Conservation (phyloP, 2,113 vertebrate species). For the Tupaia tana region DNA sequence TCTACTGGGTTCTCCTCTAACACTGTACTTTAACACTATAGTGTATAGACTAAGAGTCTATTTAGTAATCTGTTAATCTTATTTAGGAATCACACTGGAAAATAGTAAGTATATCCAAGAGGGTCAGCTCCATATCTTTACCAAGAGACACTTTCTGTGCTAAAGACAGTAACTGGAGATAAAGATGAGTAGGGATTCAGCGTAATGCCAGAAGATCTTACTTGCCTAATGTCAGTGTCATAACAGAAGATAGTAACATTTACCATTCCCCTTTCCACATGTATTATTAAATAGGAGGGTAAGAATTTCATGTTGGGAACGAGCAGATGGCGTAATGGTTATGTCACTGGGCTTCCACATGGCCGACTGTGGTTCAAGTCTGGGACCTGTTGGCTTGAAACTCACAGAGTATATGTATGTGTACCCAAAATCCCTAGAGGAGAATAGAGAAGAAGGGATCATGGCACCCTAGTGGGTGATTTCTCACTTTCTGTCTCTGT, state of each 20-base stretch:
- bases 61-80: not conserved
- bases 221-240: not conserved
- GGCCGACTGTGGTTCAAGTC: no score
- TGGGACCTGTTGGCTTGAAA: no score
- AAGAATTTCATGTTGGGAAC: not conserved
- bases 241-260: constrained; percentile 15
- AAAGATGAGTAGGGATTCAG: not conserved
- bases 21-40: not conserved
- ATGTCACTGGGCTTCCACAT: no score
- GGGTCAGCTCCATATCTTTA: not conserved
- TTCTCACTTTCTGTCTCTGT: no score
- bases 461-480: no score
- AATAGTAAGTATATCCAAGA: not conserved
- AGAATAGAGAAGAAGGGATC: no score
- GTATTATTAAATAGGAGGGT: not conserved
- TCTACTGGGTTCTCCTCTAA: not conserved
- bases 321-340: no score
- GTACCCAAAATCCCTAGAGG: no score
- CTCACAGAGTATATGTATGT: no score
- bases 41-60: not conserved
- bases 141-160: not conserved
- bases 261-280: not conserved
- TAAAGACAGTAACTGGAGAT: not conserved
- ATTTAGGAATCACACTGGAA: not conserved
- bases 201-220: not conserved